These are phyloP conservation scores for Neotragus moschatus DNA, from an alignment of 2,113 vertebrate genomes.

Conservation along the genomic window DNA sequence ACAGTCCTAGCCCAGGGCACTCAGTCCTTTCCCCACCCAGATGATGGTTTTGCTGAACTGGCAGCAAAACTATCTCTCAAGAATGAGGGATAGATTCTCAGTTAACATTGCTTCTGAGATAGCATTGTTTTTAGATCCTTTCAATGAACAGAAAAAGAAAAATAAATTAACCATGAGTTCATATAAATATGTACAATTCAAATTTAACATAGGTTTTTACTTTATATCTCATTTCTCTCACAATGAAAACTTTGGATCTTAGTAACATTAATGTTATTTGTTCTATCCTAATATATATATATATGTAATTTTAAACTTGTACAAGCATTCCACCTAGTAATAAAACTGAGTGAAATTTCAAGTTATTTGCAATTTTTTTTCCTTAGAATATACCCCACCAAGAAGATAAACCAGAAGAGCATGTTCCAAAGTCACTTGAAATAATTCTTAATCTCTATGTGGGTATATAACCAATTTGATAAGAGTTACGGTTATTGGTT, in stretches of 20 bases:
- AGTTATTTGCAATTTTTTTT: background rate
- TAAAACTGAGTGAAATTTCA: background rate
- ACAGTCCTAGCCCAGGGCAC: background rate
- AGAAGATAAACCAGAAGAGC: background rate
- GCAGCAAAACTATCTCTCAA: background rate
- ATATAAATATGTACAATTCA: background rate
- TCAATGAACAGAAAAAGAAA: background rate
- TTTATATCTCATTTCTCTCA: background rate
- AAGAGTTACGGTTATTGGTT: background rate
- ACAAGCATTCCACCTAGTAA: background rate
- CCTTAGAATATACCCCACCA: background rate
- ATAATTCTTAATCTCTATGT: background rate
- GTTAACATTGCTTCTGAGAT: background rate
- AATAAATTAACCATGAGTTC: background rate
- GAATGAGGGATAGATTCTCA: background rate
- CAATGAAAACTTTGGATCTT: background rate
- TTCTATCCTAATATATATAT: background rate
- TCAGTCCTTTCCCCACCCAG: background rate
- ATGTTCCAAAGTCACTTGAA: background rate
- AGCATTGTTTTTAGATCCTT: background rate
- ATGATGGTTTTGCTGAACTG: background rate
- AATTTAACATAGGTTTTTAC: background rate
- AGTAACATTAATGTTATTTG: background rate
- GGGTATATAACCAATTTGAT: background rate
- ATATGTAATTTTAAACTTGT: background rate